Base-by-base conservation (phyloP, 2,797 vertebrate genomes). In the Atherinosoma microstoma region DNA sequence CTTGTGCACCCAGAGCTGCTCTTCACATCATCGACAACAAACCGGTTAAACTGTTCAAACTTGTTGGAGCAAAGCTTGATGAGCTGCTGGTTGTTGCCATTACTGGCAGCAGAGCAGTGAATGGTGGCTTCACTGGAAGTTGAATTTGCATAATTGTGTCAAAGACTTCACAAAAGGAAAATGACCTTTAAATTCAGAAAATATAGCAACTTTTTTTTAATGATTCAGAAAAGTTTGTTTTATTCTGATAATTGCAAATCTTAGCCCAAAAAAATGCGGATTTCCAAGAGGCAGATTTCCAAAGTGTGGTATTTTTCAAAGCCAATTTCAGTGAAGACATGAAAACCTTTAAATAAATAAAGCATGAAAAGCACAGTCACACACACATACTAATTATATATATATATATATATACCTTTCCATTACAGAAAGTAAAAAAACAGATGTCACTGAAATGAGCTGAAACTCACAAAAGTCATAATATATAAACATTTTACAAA, bases 181-280 rank as follows among this genome's bases (percentile, higher is more conserved):
- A 1, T 2, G 34, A 22, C 4, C 18, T 16, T 1, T 16, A 61
- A 47, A 64, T 62, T 20, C 5, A 49, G 1, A 20, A 49, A 45
- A 7, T 6, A 7, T n/a, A n/a, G n/a, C n/a, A n/a, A n/a, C n/a
- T n/a, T 5, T 8, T 15, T 2, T 30, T 62, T 58, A 61, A 81
- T 86, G 78, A 58, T 86, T 88, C 78, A 89, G 80, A 91, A 92
- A 92, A 89, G 84, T 87, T 87, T 84, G 78, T 42, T 90, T 91
- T 90, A 91, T 90, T 91, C 88, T 76, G 81, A 83, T 89, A 90
- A 84, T 80, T 91, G 86, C 75, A 94, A 93, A 93, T 91, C 67
- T 79, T 58, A 88, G 82, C n/a, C n/a, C 79, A 91, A 89, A 93
- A 85, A 94, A 94, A 93, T 88, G 72, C 87, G 81, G 75, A 84